phyloP scores from a whole-genome alignment of 2,797 vertebrate genomes.

The Myotis planiceps region DNA sequence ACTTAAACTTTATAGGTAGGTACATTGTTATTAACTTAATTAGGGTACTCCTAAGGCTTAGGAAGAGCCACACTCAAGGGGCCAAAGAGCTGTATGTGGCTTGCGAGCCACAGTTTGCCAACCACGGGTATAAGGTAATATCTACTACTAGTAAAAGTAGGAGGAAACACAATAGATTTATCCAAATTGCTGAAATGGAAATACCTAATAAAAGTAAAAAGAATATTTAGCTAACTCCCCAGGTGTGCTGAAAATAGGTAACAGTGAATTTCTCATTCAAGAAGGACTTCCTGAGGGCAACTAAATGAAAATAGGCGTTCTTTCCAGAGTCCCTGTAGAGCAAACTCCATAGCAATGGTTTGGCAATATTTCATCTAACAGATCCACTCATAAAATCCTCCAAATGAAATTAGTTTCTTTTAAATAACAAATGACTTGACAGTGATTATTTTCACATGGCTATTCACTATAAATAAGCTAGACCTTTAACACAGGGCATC shows the following conservation, averaged over 20 bases:
- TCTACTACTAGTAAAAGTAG: not conserved
- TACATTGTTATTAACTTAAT: no score
- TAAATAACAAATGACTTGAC: constrained; percentile 9
- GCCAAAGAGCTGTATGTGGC: no score
- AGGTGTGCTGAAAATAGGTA: not conserved
- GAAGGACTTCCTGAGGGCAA: not conserved
- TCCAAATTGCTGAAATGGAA: not conserved
- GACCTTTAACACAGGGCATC: not conserved
- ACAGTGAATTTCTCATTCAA: not conserved
- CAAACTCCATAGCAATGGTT: not conserved
- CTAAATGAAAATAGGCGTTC: not conserved
- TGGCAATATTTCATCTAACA: not conserved
- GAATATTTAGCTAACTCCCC: not conserved
- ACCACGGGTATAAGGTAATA: not conserved
- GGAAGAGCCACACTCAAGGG: no score
- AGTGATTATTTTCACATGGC: not conserved
- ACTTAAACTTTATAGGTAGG: no score
- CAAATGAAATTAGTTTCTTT: constrained; percentile 20
- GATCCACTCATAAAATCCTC: not conserved
- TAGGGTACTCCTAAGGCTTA: no score
- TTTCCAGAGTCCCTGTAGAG: not conserved
- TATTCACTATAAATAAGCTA: not conserved
- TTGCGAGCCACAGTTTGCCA: no score
- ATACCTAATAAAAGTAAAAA: not conserved
- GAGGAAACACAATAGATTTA: constrained; percentile 2